Percentiles rank a stretch among this genome's conserved stretches.
Evolutionary conservation across 2,113 vertebrate species (phyloP).

Genomic region (Brachypteracias leptosomus): DNA sequence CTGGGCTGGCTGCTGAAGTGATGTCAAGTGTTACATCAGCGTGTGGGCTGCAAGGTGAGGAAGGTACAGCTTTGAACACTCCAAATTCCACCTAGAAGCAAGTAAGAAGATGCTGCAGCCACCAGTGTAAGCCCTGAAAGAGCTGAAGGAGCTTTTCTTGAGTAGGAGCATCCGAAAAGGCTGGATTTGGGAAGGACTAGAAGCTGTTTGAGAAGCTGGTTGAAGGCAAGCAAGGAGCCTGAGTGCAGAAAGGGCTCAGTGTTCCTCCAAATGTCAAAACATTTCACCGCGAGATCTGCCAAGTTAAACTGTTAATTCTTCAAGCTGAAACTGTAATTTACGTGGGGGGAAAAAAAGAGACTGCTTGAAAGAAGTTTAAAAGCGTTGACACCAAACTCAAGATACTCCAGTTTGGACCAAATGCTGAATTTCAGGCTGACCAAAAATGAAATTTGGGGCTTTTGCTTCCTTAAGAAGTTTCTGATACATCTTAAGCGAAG

Average conservation of each 20-base stretch:
- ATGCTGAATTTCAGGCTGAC: neutral
- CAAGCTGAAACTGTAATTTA: neutral
- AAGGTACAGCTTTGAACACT: neutral
- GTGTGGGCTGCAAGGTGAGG: neutral
- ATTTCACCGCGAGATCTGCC: neutral
- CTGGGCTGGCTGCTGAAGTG: neutral
- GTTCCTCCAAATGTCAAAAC: neutral
- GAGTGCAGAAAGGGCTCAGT: neutral
- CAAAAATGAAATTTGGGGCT: neutral
- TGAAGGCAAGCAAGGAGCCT: neutral
- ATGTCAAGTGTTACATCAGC: too few species aligned
- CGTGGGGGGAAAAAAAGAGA: neutral
- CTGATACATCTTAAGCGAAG: neutral
- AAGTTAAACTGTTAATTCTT: conserved; percentile 16
- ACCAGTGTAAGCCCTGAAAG: neutral
- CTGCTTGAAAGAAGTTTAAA: neutral
- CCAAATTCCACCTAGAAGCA: neutral
- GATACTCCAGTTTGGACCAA: neutral
- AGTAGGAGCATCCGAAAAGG: neutral
- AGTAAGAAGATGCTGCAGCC: neutral
- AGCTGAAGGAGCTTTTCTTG: neutral
- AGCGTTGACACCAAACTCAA: neutral
- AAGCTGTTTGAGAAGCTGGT: neutral
- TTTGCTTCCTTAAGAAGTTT: conserved; percentile 8
- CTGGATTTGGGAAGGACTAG: neutral